Percentiles rank a stretch among this genome's conserved stretches.
phyloP scores from a whole-genome alignment of 2,888 invertebrate species.

The Selenia dentaria region DNA sequence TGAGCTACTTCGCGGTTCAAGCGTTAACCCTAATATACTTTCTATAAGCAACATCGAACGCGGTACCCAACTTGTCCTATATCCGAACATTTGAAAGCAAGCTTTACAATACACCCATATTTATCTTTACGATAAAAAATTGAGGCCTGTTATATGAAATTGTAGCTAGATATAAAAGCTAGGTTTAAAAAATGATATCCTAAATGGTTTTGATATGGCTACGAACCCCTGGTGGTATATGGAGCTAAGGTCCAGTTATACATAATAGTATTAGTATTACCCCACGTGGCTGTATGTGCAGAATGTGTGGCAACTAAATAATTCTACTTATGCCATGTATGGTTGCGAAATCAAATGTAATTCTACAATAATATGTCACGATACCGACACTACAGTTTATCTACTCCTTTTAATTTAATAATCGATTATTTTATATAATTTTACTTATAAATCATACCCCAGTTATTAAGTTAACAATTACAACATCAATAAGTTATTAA shows the following conservation, averaged over 20 bases:
- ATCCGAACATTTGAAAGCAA: slow-evolving; percentile 47
- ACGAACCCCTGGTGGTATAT: slow-evolving; percentile 51
- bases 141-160: slow-evolving; percentile 25
- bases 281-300: slow-evolving; percentile 55
- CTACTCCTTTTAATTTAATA: not conserved
- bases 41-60: slow-evolving; percentile 67
- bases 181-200: slow-evolving; percentile 39
- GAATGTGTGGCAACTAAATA: slow-evolving; percentile 66
- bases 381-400: not conserved
- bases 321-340: slow-evolving; percentile 43
- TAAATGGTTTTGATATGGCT: slow-evolving; percentile 36
- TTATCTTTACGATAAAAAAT: slow-evolving; percentile 15
- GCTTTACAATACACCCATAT: slow-evolving; percentile 21
- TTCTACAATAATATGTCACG: slow-evolving; percentile 1
- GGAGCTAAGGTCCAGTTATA: too few species aligned
- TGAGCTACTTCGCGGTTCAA: slow-evolving; percentile 58
- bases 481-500: slow-evolving; percentile 5
- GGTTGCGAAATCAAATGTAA: slow-evolving; percentile 42
- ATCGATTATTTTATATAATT: not conserved
- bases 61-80: slow-evolving; percentile 48
- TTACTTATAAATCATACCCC: not conserved
- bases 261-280: too few species aligned
- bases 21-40: slow-evolving; percentile 54
- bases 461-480: not conserved
- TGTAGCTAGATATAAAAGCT: slow-evolving; percentile 11